Conservation (phyloP, 1,140 invertebrate species). For the Protaetia brevitarsis region DNA sequence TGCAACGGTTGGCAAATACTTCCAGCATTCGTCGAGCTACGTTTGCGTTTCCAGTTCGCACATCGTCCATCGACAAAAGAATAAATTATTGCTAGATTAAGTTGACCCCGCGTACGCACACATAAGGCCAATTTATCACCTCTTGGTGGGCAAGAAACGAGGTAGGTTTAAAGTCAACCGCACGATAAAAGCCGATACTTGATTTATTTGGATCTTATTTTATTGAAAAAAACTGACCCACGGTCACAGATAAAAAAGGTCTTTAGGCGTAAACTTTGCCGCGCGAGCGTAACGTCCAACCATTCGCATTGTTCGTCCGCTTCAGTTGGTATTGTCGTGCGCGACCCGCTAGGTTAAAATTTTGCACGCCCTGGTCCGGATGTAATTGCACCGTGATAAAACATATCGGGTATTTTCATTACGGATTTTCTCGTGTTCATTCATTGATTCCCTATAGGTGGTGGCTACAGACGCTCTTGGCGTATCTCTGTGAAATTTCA, state of each 20-base stretch:
- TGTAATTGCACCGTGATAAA: constrained; percentile 46
- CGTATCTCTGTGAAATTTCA: no score
- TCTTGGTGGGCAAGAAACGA: constrained; percentile 44
- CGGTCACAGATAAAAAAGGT: constrained; percentile 40
- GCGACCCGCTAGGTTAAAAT: constrained; percentile 45
- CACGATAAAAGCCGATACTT: constrained; percentile 45
- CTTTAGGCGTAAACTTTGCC: constrained; percentile 38
- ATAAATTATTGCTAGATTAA: constrained; percentile 32
- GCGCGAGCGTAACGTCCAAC: constrained; percentile 42
- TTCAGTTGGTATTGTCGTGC: constrained; percentile 36
- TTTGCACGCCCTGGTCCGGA: constrained; percentile 43
- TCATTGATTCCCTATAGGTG: no score
- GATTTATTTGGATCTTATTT: constrained; percentile 46
- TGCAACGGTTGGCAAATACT: background rate
- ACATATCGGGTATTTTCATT: constrained; percentile 48
- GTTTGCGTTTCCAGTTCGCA: background rate
- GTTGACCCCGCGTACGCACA: constrained; percentile 25
- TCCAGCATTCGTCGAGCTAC: no score
- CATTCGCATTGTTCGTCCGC: constrained; percentile 37
- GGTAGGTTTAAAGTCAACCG: constrained; percentile 50
- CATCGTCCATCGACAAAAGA: constrained; percentile 24
- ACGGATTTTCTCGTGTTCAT: no score
- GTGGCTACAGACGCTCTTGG: no score
- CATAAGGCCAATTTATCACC: constrained; percentile 37
- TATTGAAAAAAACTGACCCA: constrained; percentile 47